Conservation (phyloP, 2,888 invertebrate species). For the Drosophila eohydei region DNA sequence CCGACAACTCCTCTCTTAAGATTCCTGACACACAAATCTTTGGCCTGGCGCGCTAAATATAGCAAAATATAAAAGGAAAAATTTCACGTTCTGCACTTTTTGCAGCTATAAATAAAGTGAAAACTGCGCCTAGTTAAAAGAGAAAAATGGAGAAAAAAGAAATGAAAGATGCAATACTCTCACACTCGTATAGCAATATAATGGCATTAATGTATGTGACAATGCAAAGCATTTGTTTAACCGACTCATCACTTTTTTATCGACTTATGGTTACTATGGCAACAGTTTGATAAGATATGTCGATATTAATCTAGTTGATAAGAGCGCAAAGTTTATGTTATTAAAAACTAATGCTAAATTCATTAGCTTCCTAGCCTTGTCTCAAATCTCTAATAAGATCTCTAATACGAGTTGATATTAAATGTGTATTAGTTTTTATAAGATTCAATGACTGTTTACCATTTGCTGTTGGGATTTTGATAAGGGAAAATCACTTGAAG, state of each 20-base stretch:
- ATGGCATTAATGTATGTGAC: no score
- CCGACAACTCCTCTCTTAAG: background rate
- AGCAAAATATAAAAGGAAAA: constrained; percentile 48
- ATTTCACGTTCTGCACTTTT: constrained; percentile 61
- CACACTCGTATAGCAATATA: background rate
- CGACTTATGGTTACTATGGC: background rate
- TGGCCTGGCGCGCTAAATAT: constrained; percentile 74
- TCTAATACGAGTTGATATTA: background rate
- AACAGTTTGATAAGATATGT: background rate
- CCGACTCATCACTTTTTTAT: background rate
- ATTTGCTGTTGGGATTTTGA: constrained; percentile 29
- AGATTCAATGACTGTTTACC: background rate
- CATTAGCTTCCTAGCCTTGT: background rate
- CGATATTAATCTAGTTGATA: background rate
- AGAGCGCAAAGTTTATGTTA: background rate
- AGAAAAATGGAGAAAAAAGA: constrained; percentile 7
- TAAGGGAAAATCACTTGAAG: constrained; percentile 38
- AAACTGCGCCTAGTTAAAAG: constrained; percentile 54
- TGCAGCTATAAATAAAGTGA: constrained; percentile 75
- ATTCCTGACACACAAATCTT: constrained; percentile 53
- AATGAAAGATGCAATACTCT: constrained; percentile 3
- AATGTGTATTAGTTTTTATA: background rate
- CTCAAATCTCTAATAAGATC: background rate
- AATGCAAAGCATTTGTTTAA: background rate
- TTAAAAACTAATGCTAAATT: background rate